Evolutionary conservation across 1,140 invertebrate species (phyloP), one percentile per base, ranked within the genome.

Genomic region (Marisa cornuarietis): DNA sequence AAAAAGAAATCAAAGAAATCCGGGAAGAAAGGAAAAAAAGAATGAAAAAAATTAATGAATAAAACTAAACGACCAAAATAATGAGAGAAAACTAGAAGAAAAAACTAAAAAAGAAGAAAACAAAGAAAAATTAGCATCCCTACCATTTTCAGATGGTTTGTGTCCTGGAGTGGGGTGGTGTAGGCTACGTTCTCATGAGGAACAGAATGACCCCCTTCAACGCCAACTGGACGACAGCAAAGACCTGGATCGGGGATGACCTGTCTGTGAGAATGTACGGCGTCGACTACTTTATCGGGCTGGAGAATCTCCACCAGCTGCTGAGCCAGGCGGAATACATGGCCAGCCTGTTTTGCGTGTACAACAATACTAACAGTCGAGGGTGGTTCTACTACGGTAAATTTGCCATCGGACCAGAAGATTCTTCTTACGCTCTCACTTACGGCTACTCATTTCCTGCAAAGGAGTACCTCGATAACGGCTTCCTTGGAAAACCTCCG

Each of bases 271-370:
- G 4, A 3, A 3, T 16, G 13, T 14, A 26, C 31, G 24, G 0
- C 11, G 69, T 16, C 13, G 49, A 71, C 42, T 71, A 42, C 69
- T 71, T 71, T 31, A 51, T 71, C 26, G 69, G 69, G 3, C 13
- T 71, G 24, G 69, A 71, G 10, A 71, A 71, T 51, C 69, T 71
- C 49, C 31, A 71, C 69, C 69, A 71, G 10, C 69, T 71, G 20
- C 26, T 71, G 4, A 20, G 49, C 3, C 69, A 71, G 42, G 69
- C 69, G 1, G 69, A 26, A 6, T 71, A 71, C 22, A 1, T 54
- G 31, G 49, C 11, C 11, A 9, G 49, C 24, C 16, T 71, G 24
- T 71, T 42, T 31, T 13, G 24, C 8, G 8, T 16, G 6, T 51
- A 24, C 65, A 22, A 68, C 65, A 31, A 71, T 26, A 9, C 24